These are phyloP conservation scores for Phyllotreta cruciferae DNA, from an alignment of 2,888 invertebrate genomes.

Conservation along the genomic window DNA sequence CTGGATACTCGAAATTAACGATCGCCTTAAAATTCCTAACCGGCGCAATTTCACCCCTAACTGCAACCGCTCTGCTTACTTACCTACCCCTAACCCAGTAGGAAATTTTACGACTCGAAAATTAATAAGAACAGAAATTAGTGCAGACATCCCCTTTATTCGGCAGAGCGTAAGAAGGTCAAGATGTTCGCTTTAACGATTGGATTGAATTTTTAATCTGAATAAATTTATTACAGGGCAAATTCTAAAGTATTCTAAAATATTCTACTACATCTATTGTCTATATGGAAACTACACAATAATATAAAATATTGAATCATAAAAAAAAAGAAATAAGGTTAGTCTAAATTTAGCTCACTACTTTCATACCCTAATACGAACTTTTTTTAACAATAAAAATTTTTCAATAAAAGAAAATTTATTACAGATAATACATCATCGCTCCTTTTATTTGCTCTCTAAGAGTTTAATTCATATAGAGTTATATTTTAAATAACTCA, in stretches of 20 bases:
- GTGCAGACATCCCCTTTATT: conserved; percentile 4
- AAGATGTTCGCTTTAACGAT: conserved; percentile 4
- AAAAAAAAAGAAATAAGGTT: too few relatives aligned
- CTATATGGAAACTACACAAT: background rate
- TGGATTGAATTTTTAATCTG: background rate
- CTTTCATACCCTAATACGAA: too few relatives aligned
- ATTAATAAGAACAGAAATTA: conserved; percentile 25
- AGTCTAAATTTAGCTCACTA: too few relatives aligned
- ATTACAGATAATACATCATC: too few relatives aligned
- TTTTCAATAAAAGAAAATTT: too few relatives aligned
- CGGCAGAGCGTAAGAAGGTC: background rate
- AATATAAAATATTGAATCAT: background rate
- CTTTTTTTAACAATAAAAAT: too few relatives aligned
- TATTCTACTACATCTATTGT: background rate
- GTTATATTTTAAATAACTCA: too few relatives aligned
- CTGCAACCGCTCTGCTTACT: conserved; percentile 15
- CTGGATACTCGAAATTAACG: too few relatives aligned
- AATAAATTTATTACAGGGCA: background rate
- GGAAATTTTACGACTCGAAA: conserved; percentile 20
- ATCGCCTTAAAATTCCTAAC: conserved; percentile 9
- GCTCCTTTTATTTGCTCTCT: too few relatives aligned
- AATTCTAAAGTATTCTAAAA: conserved; percentile 6
- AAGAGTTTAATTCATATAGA: too few relatives aligned
- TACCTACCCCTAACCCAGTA: conserved; percentile 26
- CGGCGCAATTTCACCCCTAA: conserved; percentile 17